These are phyloP conservation scores for Aegypius monachus DNA, from an alignment of 2,113 vertebrate genomes.

Conservation along the genomic window DNA sequence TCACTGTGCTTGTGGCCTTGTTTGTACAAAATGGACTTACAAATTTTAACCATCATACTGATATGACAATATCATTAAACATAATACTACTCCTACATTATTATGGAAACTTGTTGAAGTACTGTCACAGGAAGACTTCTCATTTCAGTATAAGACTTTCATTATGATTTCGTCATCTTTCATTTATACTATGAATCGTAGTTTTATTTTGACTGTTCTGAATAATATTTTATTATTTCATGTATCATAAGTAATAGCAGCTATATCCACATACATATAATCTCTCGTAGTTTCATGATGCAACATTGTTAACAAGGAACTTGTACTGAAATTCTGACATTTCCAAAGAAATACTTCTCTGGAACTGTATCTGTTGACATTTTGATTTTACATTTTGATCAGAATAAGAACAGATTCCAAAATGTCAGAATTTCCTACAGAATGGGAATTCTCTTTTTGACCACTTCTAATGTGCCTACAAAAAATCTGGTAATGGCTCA, in stretches of 20 bases:
- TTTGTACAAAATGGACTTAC: neutral
- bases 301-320: neutral
- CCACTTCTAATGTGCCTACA: neutral
- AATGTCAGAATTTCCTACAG: neutral
- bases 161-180: neutral
- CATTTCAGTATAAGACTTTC: neutral
- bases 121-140: neutral
- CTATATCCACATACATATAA: neutral
- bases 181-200: neutral
- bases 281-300: neutral
- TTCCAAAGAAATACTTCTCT: neutral
- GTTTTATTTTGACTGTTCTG: neutral
- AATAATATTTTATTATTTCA: neutral
- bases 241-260: neutral
- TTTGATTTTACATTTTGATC: constrained; percentile 6
- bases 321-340: neutral
- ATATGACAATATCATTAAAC: neutral
- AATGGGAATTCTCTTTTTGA: neutral
- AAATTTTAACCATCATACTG: neutral
- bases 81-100: neutral
- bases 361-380: neutral
- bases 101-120: neutral
- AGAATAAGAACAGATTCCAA: neutral
- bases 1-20: neutral
- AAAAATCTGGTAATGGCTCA: neutral